These are phyloP conservation scores for Keiferia lycopersicella DNA, from an alignment of 2,888 invertebrate species.

Conservation along the genomic window DNA sequence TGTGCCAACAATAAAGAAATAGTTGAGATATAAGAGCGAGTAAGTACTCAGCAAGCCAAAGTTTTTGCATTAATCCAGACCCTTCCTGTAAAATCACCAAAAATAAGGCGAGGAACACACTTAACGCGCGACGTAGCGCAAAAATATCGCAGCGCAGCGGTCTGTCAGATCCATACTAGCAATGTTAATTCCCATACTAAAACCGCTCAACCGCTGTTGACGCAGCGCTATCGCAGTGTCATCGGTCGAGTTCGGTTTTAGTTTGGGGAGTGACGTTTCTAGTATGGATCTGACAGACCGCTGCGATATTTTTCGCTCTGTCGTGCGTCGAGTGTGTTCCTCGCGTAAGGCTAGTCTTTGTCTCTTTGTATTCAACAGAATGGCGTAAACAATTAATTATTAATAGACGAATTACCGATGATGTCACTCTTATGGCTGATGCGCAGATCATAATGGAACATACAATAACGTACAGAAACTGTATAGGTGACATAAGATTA, in stretches of 20 bases:
- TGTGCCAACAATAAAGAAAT: slow-evolving; percentile 75
- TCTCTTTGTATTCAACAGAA: background rate
- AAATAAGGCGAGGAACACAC: no score
- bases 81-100: slow-evolving; percentile 47
- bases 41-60: slow-evolving; percentile 71
- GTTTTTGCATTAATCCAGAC: slow-evolving; percentile 56
- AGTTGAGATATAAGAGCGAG: slow-evolving; percentile 69
- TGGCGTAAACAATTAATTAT: background rate
- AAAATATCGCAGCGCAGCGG: no score
- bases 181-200: no score
- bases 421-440: slow-evolving; percentile 55
- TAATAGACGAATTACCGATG: background rate
- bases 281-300: no score
- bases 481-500: slow-evolving; percentile 65
- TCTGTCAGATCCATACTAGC: no score
- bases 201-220: no score
- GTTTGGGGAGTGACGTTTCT: no score
- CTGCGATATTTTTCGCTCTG: no score
- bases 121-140: no score
- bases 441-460: slow-evolving; percentile 76
- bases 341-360: background rate
- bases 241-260: no score
- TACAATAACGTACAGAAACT: slow-evolving; percentile 72
- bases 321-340: no score
- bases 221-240: no score